Conservation (phyloP, 2,113 vertebrate genomes). For the human (Homo sapiens) region GRCh38 chr5:157378501-157379000, state of each 20-base stretch:
- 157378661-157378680: background rate
- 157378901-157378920: background rate
- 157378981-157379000: background rate
- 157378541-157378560: background rate
- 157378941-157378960: background rate
- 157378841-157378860: background rate
- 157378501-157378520: background rate
- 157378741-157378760: accelerated
- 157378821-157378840: background rate
- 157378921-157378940: background rate
- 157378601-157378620: background rate
- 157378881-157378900: background rate
- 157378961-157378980: background rate
- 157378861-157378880: background rate
- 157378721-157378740: background rate
- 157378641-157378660: background rate
- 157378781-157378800: background rate
- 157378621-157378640: background rate
- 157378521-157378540: background rate
- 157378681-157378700: accelerated
- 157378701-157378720: background rate
- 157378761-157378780: background rate
- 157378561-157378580: background rate
- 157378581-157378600: background rate
- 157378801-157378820: background rate